phyloP scores from a whole-genome alignment of 2,888 invertebrate species.

The Dorcus parallelipipedus region DNA sequence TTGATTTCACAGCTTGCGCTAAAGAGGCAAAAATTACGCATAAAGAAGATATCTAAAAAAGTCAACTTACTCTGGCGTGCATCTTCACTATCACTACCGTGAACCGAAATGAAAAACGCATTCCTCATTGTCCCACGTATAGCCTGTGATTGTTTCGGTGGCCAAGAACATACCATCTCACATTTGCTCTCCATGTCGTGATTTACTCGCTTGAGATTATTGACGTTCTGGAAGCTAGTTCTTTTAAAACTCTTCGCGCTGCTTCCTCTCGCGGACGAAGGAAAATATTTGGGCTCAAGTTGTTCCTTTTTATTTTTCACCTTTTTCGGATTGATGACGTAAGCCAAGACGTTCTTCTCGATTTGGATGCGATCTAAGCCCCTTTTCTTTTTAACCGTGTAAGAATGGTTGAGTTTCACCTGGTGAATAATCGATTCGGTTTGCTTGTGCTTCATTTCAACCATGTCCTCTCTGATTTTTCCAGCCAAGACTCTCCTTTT shows the following conservation, averaged over 20 bases:
- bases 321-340: constrained; percentile 5
- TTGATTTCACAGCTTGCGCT: too few species aligned
- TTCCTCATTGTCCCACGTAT: background rate
- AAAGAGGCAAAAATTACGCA: too few species aligned
- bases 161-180: background rate
- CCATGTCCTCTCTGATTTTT: too few species aligned
- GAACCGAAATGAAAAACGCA: background rate
- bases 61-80: background rate
- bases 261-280: too few species aligned
- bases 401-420: background rate
- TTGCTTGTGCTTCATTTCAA: too few species aligned
- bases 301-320: background rate
- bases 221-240: too few species aligned
- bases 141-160: background rate
- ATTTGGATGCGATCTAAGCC: constrained; percentile 7
- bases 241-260: too few species aligned
- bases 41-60: too few species aligned
- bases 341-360: constrained; percentile 11
- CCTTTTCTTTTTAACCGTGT: constrained; percentile 1
- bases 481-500: too few species aligned
- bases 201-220: too few species aligned
- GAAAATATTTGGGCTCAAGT: too few species aligned
- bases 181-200: background rate
- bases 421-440: too few species aligned
- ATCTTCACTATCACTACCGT: background rate